Conservation (phyloP, 2,888 invertebrate genomes). For the Ectropis crepuscularia region DNA sequence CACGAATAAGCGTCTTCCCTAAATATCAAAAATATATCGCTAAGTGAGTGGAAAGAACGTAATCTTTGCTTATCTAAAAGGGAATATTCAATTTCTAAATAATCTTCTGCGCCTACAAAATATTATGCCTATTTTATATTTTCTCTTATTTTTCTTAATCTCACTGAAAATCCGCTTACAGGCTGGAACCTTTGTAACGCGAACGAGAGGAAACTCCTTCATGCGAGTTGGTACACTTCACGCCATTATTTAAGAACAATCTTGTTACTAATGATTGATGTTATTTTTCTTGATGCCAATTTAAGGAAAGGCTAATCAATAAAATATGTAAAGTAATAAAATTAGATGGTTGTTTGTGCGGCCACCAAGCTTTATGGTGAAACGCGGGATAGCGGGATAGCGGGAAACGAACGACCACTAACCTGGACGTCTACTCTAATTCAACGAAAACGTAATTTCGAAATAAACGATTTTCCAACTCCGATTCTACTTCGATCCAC, state of each 20-base stretch:
- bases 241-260: background rate
- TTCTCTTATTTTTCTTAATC: constrained; percentile 64
- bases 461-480: too few relatives aligned
- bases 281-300: too few relatives aligned
- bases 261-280: too few relatives aligned
- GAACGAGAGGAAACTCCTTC: constrained; percentile 60
- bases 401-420: too few relatives aligned
- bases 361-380: too few relatives aligned
- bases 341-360: too few relatives aligned
- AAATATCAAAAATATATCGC: constrained; percentile 34
- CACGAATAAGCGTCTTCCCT: constrained; percentile 3
- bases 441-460: too few relatives aligned
- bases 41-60: constrained; percentile 40
- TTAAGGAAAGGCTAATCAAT: too few relatives aligned
- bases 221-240: constrained; percentile 30
- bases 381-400: too few relatives aligned
- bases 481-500: too few relatives aligned
- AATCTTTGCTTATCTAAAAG: constrained; percentile 48
- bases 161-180: constrained; percentile 64
- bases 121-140: constrained; percentile 55
- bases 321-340: too few relatives aligned
- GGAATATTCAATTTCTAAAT: constrained; percentile 51
- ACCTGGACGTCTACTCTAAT: too few relatives aligned
- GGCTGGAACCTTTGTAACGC: constrained; percentile 61
- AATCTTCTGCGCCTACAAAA: constrained; percentile 50